phyloP scores from a whole-genome alignment of 2,797 vertebrate species.

The Heliangelus exortis region DNA sequence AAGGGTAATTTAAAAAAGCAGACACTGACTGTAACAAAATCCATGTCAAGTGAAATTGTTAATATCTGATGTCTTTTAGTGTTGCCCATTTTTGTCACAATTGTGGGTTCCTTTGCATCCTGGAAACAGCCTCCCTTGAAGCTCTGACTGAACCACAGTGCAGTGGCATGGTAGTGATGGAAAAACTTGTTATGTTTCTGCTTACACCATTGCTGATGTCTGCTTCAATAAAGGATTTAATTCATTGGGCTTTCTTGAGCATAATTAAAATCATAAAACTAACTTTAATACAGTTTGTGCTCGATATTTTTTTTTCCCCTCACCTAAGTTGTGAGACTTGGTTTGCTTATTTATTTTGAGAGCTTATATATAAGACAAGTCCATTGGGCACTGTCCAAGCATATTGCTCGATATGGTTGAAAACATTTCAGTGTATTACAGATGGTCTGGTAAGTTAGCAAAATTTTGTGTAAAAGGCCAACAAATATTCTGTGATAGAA shows the following conservation, averaged over 20 bases:
- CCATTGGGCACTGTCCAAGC: neutral
- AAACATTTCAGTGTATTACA: neutral
- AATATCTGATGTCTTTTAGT: neutral
- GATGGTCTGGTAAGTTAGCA: neutral
- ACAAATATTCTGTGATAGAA: neutral
- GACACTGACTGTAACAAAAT: neutral
- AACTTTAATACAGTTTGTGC: neutral
- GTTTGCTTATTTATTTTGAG: neutral
- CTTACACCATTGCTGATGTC: neutral
- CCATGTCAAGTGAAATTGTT: neutral
- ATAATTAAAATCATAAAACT: neutral
- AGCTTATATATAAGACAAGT: neutral
- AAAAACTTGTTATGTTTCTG: neutral
- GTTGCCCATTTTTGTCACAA: neutral
- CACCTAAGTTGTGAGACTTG: neutral
- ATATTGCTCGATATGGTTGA: neutral
- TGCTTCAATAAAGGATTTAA: neutral
- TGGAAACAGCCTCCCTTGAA: neutral
- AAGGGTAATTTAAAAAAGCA: neutral
- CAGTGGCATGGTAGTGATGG: neutral
- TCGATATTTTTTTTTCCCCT: neutral
- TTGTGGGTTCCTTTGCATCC: neutral
- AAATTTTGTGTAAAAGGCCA: neutral
- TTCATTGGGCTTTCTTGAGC: neutral
- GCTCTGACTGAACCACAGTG: rapidly evolving